Conservation (phyloP, 2,888 invertebrate genomes). For the Drosophila nr. medialis region DNA sequence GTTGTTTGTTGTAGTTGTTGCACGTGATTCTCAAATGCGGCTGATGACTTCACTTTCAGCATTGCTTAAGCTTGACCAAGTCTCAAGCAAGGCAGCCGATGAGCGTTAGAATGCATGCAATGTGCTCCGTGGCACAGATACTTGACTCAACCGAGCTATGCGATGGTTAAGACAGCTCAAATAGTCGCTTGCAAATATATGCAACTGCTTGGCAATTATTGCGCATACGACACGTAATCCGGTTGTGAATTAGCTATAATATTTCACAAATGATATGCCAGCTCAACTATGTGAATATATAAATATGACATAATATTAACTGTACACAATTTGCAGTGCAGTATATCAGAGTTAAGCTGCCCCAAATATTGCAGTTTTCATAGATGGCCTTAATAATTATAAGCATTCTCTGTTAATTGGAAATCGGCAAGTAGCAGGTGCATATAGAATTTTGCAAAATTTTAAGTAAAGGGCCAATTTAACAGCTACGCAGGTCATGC, state of each 20-base stretch:
- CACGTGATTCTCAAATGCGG: constrained; percentile 31
- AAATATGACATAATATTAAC: background rate
- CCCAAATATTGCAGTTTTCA: background rate
- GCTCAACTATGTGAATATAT: background rate
- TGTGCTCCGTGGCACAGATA: constrained; percentile 21
- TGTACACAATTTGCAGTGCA: background rate
- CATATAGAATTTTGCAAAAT: constrained; percentile 6
- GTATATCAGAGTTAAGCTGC: background rate
- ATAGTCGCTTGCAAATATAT: background rate
- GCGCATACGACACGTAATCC: constrained; percentile 33
- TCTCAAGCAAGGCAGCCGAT: constrained; percentile 22
- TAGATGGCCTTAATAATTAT: background rate
- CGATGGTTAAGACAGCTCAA: constrained; percentile 3
- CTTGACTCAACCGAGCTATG: constrained; percentile 10
- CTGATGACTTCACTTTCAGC: constrained; percentile 59
- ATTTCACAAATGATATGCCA: constrained; percentile 7
- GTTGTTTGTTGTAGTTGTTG: constrained; percentile 9
- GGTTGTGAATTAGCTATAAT: constrained; percentile 1
- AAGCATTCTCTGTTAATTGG: constrained; percentile 4
- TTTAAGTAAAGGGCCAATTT: constrained; percentile 4
- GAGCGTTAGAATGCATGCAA: constrained; percentile 41
- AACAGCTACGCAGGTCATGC: constrained; percentile 8
- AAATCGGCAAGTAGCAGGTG: constrained; percentile 1
- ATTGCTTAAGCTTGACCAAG: constrained; percentile 25
- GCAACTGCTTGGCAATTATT: constrained; percentile 14